Evolutionary conservation across 2,888 invertebrate species (phyloP).

Genomic region (Phymatocera aterrima): DNA sequence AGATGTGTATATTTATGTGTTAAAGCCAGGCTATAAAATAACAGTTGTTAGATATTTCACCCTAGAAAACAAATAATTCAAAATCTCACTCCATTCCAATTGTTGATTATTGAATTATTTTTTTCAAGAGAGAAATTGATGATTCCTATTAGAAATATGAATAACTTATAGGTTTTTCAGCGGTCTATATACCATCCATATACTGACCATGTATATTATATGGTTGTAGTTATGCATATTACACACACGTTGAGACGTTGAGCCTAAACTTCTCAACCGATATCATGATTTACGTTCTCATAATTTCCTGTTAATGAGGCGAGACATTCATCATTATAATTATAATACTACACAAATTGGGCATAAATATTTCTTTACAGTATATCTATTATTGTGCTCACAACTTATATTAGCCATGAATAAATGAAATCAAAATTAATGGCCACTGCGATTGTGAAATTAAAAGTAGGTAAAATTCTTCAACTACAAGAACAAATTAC

Average conservation of each 20-base stretch:
- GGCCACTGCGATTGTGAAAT: background rate
- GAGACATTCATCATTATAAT: background rate
- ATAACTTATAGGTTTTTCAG: conserved; percentile 21
- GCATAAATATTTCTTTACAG: conserved; percentile 11
- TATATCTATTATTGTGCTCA: conserved; percentile 16
- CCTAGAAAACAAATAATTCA: background rate
- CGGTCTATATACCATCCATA: too few relatives aligned
- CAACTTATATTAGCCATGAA: background rate
- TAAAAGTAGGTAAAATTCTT: background rate
- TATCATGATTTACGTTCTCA: background rate
- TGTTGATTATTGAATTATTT: conserved; percentile 11
- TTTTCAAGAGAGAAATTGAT: background rate
- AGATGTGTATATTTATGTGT: conserved; percentile 6
- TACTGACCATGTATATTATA: too few relatives aligned
- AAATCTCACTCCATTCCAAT: background rate
- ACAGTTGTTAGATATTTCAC: background rate
- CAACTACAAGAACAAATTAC: background rate
- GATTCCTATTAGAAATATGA: conserved; percentile 36
- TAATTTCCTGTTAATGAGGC: conserved; percentile 7
- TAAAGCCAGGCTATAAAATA: conserved; percentile 38
- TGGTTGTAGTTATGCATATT: background rate
- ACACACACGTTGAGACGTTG: background rate
- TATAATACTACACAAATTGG: conserved; percentile 11
- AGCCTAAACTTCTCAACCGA: conserved; percentile 20
- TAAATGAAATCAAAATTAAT: background rate